Evolutionary conservation across 2,888 invertebrate genomes (phyloP).

Genomic region (Dryobotodes eremita): DNA sequence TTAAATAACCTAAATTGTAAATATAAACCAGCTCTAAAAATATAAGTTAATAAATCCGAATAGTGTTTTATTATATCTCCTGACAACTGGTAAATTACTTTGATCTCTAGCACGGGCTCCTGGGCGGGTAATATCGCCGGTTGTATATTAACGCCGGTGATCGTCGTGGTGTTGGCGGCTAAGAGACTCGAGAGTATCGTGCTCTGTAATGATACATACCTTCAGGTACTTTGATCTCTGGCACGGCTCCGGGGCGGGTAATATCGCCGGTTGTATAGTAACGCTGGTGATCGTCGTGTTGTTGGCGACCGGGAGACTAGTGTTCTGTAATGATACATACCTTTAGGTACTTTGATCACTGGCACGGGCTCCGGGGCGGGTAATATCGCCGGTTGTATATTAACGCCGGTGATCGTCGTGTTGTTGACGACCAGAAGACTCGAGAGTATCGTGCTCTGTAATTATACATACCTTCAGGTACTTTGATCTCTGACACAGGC

Average conservation of each 20-base stretch:
- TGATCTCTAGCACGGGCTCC: constrained; percentile 70
- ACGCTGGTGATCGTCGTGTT: constrained; percentile 70
- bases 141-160: constrained; percentile 63
- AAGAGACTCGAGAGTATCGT: constrained; percentile 76
- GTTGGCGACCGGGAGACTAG: constrained; percentile 78
- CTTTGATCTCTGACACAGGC: constrained; percentile 71
- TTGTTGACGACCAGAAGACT: constrained; percentile 82
- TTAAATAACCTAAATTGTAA: too few relatives aligned
- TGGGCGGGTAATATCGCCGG: constrained; percentile 37
- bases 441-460: constrained; percentile 76
- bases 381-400: constrained; percentile 53
- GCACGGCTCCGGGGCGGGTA: constrained; percentile 59
- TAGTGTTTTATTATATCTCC: too few relatives aligned
- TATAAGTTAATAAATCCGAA: too few relatives aligned
- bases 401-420: constrained; percentile 65
- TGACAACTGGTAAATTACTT: too few relatives aligned
- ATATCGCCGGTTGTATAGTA: constrained; percentile 54
- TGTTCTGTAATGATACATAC: constrained; percentile 6
- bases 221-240: constrained; percentile 74
- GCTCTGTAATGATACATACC: constrained; percentile 43
- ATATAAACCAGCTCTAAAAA: too few relatives aligned
- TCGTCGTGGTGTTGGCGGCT: constrained; percentile 77
- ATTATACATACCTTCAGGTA: constrained; percentile 77
- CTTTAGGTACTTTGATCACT: constrained; percentile 72
- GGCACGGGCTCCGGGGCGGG: constrained; percentile 65